These are phyloP conservation scores for Diadophis punctatus DNA, from an alignment of 2,113 vertebrate genomes.

Conservation along the genomic window DNA sequence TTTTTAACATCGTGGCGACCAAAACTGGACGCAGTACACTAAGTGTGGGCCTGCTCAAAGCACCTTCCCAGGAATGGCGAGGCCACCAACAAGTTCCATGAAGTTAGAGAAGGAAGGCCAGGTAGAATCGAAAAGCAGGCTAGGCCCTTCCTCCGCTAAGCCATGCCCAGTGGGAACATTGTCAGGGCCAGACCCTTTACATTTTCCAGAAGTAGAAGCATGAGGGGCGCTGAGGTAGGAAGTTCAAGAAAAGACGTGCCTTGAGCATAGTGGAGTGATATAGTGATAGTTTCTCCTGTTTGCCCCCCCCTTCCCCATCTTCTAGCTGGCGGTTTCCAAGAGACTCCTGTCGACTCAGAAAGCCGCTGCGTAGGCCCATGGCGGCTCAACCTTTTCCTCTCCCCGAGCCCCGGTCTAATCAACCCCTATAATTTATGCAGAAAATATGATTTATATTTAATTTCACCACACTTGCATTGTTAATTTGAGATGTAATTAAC, in stretches of 20 bases:
- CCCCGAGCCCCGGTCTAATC: constrained; percentile 99
- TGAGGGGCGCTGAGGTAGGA: constrained; percentile 31
- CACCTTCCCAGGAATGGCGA: not conserved
- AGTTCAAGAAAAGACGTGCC: constrained; percentile 38
- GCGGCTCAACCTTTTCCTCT: constrained; percentile 99
- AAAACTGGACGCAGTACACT: too few relatives aligned
- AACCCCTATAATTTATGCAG: constrained; percentile 99
- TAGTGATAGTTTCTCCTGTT: constrained; percentile 51
- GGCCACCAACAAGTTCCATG: not conserved
- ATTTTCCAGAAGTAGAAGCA: constrained; percentile 18
- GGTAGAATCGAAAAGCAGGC: not conserved
- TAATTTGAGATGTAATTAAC: constrained; percentile 99
- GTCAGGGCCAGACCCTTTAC: not conserved
- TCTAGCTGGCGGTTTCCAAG: constrained; percentile 62
- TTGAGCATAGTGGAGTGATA: constrained; percentile 39
- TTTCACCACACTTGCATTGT: constrained; percentile 99
- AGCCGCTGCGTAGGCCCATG: constrained; percentile 94
- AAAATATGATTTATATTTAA: constrained; percentile 99
- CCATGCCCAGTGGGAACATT: not conserved
- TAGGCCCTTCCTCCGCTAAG: not conserved
- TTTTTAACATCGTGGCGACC: too few relatives aligned
- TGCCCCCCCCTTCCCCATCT: constrained; percentile 27
- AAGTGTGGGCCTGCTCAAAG: not conserved
- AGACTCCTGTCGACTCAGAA: constrained; percentile 73
- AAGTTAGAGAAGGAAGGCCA: not conserved